Evolutionary conservation across 2,888 invertebrate species (phyloP).

Genomic region (Drosophila flavopinicola): DNA sequence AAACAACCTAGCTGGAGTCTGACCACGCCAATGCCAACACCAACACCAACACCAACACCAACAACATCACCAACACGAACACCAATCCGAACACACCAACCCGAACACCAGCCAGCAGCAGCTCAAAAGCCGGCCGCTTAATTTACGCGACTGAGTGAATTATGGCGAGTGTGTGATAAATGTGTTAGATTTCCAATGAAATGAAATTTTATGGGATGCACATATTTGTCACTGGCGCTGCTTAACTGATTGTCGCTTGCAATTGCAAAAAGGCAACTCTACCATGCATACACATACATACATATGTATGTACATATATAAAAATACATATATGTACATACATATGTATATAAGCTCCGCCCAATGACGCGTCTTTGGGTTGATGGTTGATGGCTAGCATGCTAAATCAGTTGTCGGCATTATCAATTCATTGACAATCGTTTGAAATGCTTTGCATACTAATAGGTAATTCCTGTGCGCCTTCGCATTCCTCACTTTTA

Average conservation of each 20-base stretch:
- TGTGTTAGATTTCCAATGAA: conserved; percentile 76
- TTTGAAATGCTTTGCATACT: conserved; percentile 76
- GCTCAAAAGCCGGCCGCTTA: conserved; percentile 26
- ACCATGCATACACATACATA: neutral
- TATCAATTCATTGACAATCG: conserved; percentile 56
- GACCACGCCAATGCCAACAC: conserved; percentile 8
- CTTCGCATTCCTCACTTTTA: conserved; percentile 21
- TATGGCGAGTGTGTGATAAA: conserved; percentile 64
- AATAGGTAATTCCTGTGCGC: conserved; percentile 31
- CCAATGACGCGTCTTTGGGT: conserved; percentile 1
- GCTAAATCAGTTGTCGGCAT: conserved; percentile 46
- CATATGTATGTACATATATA: too few relatives aligned
- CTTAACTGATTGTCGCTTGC: conserved; percentile 46
- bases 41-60: conserved; percentile 5
- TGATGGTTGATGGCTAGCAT: conserved; percentile 34
- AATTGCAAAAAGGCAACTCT: conserved; percentile 49
- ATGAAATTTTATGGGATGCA: conserved; percentile 57
- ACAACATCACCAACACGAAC: neutral
- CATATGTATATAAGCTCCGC: neutral
- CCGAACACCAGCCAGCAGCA: conserved; percentile 3
- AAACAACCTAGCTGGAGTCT: conserved; percentile 15
- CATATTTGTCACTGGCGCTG: conserved; percentile 41
- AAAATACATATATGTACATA: neutral
- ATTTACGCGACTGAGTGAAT: conserved; percentile 60
- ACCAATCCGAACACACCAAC: conserved; percentile 3